Conservation (phyloP, 2,888 invertebrate species). For the Watsonalla cultraria region DNA sequence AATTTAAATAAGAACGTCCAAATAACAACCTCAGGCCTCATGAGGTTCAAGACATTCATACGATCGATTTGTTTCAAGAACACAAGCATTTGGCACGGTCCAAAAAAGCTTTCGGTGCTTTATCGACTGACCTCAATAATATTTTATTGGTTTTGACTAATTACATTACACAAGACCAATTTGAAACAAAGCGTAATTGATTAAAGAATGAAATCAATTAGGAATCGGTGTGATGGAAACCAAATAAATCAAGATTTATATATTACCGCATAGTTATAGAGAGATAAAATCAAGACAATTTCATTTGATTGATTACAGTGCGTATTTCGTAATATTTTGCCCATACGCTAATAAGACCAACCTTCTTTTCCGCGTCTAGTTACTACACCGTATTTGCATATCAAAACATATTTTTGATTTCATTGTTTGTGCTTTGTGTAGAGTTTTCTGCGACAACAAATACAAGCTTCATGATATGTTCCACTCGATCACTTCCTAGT, state of each 20-base stretch:
- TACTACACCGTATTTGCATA: constrained; percentile 48
- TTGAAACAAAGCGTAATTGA: neutral
- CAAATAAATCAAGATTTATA: constrained; percentile 14
- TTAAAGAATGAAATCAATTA: constrained; percentile 16
- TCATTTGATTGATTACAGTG: neutral
- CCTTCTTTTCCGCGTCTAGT: constrained; percentile 52
- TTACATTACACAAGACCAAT: constrained; percentile 6
- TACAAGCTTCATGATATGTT: constrained; percentile 20
- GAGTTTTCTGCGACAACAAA: constrained; percentile 24
- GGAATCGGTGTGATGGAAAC: neutral
- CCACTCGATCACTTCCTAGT: constrained; percentile 24
- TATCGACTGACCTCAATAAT: constrained; percentile 35
- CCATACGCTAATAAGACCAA: constrained; percentile 9
- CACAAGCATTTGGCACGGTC: constrained; percentile 43
- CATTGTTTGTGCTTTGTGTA: constrained; percentile 43
- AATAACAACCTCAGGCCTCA: constrained; percentile 19
- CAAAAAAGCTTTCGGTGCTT: constrained; percentile 40
- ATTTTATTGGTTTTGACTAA: constrained; percentile 28
- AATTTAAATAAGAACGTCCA: constrained; percentile 14
- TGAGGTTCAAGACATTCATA: constrained; percentile 12
- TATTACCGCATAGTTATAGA: neutral
- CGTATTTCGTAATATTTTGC: constrained; percentile 7
- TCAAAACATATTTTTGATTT: constrained; percentile 37
- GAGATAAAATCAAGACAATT: neutral
- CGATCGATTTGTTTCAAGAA: constrained; percentile 33